A percentile compares a stretch with the other conserved stretches of the same genome.
phyloP scores from a whole-genome alignment of 2,113 vertebrate species.

The Chloroceryle aenea region DNA sequence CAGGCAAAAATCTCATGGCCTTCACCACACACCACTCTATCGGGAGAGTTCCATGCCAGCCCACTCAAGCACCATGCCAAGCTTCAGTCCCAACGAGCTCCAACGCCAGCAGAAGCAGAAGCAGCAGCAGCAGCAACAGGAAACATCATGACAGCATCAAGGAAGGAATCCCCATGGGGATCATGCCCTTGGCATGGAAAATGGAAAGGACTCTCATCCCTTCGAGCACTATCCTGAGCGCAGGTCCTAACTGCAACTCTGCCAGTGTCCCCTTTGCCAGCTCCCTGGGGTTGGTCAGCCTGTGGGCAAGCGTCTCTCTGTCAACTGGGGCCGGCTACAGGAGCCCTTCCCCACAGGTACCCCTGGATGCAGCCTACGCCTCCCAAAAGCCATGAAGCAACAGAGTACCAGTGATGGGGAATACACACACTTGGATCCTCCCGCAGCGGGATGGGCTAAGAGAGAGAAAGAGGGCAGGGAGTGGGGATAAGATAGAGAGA shows the following conservation, averaged over 20 bases:
- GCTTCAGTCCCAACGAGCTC: not conserved
- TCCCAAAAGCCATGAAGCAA: slow-evolving; percentile 64
- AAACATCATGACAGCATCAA: slow-evolving; percentile 23
- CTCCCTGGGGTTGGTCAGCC: not conserved
- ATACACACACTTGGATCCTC: slow-evolving; percentile 87
- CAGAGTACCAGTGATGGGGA: slow-evolving; percentile 70
- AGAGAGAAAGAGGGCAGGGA: slow-evolving; percentile 66
- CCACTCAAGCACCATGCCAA: not conserved
- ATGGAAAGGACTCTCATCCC: not conserved
- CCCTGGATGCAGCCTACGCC: slow-evolving; percentile 8
- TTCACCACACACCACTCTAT: not conserved
- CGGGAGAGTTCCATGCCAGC: not conserved
- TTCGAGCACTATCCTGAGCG: not conserved
- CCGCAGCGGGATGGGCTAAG: slow-evolving; percentile 79
- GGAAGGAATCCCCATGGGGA: not conserved
- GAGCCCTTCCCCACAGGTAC: slow-evolving; percentile 12
- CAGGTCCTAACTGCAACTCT: accelerated
- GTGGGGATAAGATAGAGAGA: slow-evolving; percentile 68
- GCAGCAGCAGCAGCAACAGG: not conserved
- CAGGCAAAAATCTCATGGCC: not conserved
- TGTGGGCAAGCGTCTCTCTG: not conserved
- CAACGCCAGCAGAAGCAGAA: slow-evolving; percentile 31
- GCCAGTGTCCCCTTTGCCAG: not conserved
- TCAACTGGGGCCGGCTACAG: not conserved
- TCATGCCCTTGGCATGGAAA: not conserved